Evolutionary conservation across 2,797 vertebrate genomes (phyloP), one percentile per base, ranked within the genome.

Genomic region (Sciaenops ocellatus): DNA sequence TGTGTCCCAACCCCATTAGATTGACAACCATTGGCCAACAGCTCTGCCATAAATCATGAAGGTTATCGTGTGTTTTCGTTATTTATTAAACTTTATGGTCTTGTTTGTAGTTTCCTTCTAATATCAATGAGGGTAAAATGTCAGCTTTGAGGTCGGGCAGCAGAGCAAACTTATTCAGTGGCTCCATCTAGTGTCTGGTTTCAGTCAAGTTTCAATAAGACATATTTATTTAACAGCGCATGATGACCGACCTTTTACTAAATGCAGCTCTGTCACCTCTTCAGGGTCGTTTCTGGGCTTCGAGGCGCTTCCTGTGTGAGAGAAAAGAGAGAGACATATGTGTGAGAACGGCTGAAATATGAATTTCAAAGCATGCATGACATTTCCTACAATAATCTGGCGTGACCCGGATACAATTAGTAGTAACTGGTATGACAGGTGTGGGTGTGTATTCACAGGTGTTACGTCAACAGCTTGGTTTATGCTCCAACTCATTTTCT

Each of bases 211-310:
- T 34, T 34, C 30, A 30, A 6, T 30, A 6, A 30, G 30, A 30
- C 5, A 8, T 38, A 9, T 6, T 38, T 38, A 38, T 38, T 8
- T 38, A 8, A 9, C n/a, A 38, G 9, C 34, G 8, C 3, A 9
- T 38, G 8, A 3, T 6, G 1, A 59, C 89, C 10, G 64, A 94
- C 95, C 91, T 94, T 86, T 92, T 13, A 90, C 88, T 17, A 18
- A 24, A 5, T 80, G 77, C 77, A 93, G 85, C 75, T 94, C 93
- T 3, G 85, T 87, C 28, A 51, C 65, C 3, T 86, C 88, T 2
- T 92, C 90, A 0, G 68, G 63, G 30, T 85, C 51, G 2, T 72
- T 76, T 42, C 48, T 81, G 57, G 51, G 1, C 30, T 87, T 80
- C 0, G 55, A 15, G 1, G 22, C 47, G 10, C 46, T 38, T 20